Percentiles rank a stretch among this genome's conserved stretches.
These are phyloP conservation scores for Tolmerus cingulatus DNA, from an alignment of 2,888 invertebrate genomes.

Conservation along the genomic window DNA sequence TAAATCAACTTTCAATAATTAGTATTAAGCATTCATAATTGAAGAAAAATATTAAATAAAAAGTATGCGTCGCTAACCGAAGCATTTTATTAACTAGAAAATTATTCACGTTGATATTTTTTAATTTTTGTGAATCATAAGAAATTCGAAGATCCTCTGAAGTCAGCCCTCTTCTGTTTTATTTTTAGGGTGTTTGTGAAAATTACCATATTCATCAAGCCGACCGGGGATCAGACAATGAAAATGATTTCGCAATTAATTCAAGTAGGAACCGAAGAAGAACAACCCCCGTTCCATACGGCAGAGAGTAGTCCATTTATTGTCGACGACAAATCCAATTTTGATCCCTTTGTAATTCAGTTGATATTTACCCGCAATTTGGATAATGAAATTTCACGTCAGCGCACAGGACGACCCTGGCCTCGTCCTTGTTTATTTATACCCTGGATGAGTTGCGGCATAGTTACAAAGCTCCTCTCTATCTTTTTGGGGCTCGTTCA, in stretches of 20 bases:
- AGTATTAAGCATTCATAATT: no score
- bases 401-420: background rate
- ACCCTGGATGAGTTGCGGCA: background rate
- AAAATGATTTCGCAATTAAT: constrained; percentile 38
- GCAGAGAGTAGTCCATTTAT: constrained; percentile 18
- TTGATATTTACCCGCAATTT: constrained; percentile 53
- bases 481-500: background rate
- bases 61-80: no score
- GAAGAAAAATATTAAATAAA: no score
- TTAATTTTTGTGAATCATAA: background rate
- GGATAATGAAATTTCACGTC: constrained; percentile 42
- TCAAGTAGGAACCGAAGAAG: constrained; percentile 24
- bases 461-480: background rate
- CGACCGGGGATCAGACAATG: constrained; percentile 22
- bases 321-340: constrained; percentile 56
- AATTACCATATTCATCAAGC: constrained; percentile 37
- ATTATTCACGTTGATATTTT: no score
- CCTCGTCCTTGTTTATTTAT: background rate
- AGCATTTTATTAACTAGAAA: no score
- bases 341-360: constrained; percentile 56
- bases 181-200: constrained; percentile 4
- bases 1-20: no score
- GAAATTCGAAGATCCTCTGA: background rate
- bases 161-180: background rate
- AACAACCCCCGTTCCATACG: background rate